phyloP scores from a whole-genome alignment of 1,140 invertebrate species.

The Cotesia chilonis region DNA sequence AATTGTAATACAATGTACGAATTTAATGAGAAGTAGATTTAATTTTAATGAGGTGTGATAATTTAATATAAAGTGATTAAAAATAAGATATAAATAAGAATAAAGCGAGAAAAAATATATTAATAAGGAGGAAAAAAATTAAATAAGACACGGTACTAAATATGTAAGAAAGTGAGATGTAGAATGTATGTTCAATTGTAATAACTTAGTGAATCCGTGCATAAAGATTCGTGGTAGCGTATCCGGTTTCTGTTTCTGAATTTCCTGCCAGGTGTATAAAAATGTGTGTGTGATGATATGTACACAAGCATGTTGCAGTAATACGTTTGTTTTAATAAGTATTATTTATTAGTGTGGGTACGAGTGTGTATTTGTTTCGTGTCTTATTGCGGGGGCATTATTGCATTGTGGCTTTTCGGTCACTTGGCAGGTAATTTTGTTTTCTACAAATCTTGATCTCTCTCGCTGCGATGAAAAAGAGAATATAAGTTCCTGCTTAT shows the following conservation, averaged over 20 bases:
- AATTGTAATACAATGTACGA: too few relatives aligned
- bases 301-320: neutral
- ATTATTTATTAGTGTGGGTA: slow-evolving; percentile 12
- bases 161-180: slow-evolving; percentile 17
- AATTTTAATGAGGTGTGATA: too few relatives aligned
- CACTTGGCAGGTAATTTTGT: slow-evolving; percentile 28
- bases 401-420: slow-evolving; percentile 32
- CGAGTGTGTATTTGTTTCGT: slow-evolving; percentile 9
- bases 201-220: slow-evolving; percentile 39
- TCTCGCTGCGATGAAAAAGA: neutral
- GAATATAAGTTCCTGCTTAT: slow-evolving; percentile 27
- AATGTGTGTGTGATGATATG: neutral
- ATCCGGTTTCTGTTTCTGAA: slow-evolving; percentile 40
- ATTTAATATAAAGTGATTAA: too few relatives aligned
- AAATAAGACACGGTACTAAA: neutral
- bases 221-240: slow-evolving; percentile 32
- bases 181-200: slow-evolving; percentile 32
- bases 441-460: slow-evolving; percentile 26
- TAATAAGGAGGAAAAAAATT: slow-evolving; percentile 17
- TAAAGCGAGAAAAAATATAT: too few relatives aligned
- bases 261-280: slow-evolving; percentile 48
- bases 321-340: slow-evolving; percentile 5
- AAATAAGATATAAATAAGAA: too few relatives aligned
- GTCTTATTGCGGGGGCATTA: slow-evolving; percentile 19
- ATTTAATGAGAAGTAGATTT: too few relatives aligned